Evolutionary conservation across 2,888 invertebrate species (phyloP).

Genomic region (Nephrotoma flavescens): DNA sequence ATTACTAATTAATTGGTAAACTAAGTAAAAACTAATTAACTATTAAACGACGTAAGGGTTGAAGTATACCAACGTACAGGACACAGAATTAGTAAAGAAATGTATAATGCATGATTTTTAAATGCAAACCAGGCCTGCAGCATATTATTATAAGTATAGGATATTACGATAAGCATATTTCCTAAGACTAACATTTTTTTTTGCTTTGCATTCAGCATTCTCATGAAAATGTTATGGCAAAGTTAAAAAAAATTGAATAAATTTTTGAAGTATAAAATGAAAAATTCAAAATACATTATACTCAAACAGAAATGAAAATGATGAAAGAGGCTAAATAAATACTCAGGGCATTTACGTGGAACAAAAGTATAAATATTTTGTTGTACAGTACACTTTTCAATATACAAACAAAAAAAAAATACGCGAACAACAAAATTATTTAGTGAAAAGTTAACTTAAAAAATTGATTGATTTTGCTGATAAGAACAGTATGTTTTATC

Average conservation of each 20-base stretch:
- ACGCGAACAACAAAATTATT: neutral
- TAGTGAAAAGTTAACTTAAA: neutral
- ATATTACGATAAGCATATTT: neutral
- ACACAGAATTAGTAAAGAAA: too few relatives aligned
- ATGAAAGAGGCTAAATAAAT: neutral
- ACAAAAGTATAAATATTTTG: neutral
- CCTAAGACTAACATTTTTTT: neutral
- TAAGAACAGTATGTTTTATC: neutral
- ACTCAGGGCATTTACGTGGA: neutral
- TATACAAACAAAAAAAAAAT: neutral
- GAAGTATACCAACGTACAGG: too few relatives aligned
- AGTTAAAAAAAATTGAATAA: neutral
- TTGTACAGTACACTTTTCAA: neutral
- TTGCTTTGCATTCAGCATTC: neutral
- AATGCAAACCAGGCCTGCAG: neutral
- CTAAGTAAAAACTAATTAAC: too few relatives aligned
- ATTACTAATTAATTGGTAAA: too few relatives aligned
- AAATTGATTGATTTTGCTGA: neutral
- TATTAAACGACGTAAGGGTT: too few relatives aligned
- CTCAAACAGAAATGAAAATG: neutral
- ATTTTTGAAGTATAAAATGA: neutral
- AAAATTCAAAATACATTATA: neutral
- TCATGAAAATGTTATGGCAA: neutral
- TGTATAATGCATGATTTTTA: neutral
- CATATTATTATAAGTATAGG: neutral